A percentile compares a stretch with the other conserved stretches of the same genome.
Conservation (phyloP, 2,113 vertebrate genomes). For the Alexandromys fortis region DNA sequence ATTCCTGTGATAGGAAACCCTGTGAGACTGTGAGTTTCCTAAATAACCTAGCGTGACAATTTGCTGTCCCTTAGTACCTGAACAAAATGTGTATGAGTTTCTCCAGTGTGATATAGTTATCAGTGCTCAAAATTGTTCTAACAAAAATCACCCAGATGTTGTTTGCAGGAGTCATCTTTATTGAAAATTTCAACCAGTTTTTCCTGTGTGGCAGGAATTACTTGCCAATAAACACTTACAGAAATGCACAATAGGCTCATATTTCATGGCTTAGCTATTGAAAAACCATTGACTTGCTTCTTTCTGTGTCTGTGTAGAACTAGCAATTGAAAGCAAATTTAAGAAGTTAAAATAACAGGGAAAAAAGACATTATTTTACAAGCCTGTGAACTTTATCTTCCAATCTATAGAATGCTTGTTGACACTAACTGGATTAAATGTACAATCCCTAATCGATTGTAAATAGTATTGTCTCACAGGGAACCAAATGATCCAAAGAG, state of each 20-base stretch:
- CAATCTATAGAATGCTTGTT: neutral
- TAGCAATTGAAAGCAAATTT: slow-evolving; percentile 28
- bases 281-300: neutral
- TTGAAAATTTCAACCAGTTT: neutral
- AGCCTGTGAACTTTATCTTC: slow-evolving; percentile 10
- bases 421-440: neutral
- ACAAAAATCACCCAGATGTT: neutral
- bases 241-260: neutral
- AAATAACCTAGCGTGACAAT: neutral
- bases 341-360: neutral
- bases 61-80: slow-evolving; percentile 47
- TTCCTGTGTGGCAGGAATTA: neutral
- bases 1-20: neutral
- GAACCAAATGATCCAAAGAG: neutral
- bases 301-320: neutral
- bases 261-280: neutral
- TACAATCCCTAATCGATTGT: neutral
- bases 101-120: neutral
- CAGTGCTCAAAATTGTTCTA: neutral
- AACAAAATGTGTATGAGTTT: slow-evolving; percentile 14
- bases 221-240: neutral
- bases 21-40: neutral
- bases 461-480: neutral
- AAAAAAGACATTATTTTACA: neutral
- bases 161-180: neutral